Conservation (phyloP, 2,797 vertebrate species). For the Notamacropus eugenii region DNA sequence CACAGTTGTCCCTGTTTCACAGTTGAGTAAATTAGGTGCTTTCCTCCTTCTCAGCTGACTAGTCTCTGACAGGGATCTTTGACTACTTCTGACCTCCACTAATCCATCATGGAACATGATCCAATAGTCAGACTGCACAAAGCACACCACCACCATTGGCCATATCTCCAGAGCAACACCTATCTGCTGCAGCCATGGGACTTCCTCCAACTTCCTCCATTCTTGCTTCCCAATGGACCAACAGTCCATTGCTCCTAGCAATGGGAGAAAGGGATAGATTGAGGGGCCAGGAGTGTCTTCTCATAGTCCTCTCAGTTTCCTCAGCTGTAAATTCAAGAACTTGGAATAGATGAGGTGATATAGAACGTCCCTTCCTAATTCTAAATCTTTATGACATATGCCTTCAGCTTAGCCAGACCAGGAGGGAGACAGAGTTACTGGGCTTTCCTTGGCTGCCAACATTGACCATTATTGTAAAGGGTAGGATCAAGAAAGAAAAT, state of each 20-base stretch:
- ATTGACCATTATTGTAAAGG: neutral
- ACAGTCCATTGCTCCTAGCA: neutral
- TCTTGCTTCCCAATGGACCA: neutral
- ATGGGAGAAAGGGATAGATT: neutral
- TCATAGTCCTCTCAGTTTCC: neutral
- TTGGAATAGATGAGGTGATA: neutral
- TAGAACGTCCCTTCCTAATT: neutral
- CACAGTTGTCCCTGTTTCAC: too few species aligned
- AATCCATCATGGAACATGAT: neutral
- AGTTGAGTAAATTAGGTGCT: neutral
- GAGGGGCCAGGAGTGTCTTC: neutral
- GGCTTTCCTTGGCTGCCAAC: neutral
- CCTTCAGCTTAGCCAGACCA: neutral
- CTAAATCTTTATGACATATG: neutral
- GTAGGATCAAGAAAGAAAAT: neutral
- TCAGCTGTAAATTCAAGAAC: neutral
- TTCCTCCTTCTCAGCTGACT: neutral
- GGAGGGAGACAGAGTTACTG: neutral
- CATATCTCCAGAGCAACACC: neutral
- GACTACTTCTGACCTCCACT: neutral
- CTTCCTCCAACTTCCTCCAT: neutral
- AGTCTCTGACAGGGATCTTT: neutral
- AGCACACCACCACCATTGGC: neutral
- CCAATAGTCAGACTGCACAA: neutral
- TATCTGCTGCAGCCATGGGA: neutral